Conservation (phyloP, 1,140 invertebrate genomes). For the Neuroterus valhalla region DNA sequence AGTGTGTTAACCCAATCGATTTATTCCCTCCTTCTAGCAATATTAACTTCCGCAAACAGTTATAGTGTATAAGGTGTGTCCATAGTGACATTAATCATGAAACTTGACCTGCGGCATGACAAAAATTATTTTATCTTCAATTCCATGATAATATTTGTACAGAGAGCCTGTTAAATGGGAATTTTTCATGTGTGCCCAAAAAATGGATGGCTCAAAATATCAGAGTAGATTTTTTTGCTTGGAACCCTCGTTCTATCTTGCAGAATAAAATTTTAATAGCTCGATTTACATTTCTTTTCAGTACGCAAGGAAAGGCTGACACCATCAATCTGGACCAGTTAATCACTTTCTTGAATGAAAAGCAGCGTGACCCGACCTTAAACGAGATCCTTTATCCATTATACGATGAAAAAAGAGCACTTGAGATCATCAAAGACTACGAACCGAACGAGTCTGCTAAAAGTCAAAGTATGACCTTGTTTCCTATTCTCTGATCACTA, state of each 20-base stretch:
- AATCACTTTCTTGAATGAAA: constrained; percentile 97
- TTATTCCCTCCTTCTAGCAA: neutral
- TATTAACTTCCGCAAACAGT: neutral
- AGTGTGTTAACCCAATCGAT: constrained; percentile 71
- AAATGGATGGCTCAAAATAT: neutral
- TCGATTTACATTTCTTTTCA: constrained; percentile 67
- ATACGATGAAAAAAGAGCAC: constrained; percentile 95
- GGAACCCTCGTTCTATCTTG: constrained; percentile 25
- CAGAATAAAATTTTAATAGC: constrained; percentile 30
- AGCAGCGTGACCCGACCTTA: constrained; percentile 97
- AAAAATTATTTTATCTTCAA: no score
- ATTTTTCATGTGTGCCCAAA: no score
- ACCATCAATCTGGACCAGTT: constrained; percentile 91
- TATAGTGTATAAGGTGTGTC: neutral
- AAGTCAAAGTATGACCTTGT: constrained; percentile 81
- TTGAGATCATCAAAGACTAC: constrained; percentile 95
- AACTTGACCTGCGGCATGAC: no score
- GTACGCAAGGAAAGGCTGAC: constrained; percentile 92
- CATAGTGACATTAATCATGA: no score
- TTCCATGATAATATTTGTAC: no score
- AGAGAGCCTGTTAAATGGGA: no score
- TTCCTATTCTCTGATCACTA: constrained; percentile 34
- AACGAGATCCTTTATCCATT: constrained; percentile 99
- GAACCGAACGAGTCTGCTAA: constrained; percentile 90
- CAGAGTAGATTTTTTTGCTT: neutral